Evolutionary conservation across 1,140 invertebrate genomes (phyloP).

Genomic region (Antheraea pernyi): DNA sequence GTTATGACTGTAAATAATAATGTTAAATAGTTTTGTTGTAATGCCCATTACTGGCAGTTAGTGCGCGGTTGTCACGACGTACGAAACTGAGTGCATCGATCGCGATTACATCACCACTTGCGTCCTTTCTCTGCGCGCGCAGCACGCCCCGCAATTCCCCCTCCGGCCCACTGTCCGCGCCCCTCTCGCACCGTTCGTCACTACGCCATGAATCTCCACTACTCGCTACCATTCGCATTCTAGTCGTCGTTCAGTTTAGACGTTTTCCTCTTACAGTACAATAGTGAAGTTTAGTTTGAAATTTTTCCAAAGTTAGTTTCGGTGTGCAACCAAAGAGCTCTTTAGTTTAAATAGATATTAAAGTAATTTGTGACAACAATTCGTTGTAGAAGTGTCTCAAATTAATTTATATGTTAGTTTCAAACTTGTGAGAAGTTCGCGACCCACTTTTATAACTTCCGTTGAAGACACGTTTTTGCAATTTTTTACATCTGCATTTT

Average conservation of each 20-base stretch:
- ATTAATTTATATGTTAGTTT: slow-evolving; percentile 25
- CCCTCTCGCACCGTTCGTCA: slow-evolving; percentile 44
- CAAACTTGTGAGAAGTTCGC: slow-evolving; percentile 45
- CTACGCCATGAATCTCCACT: slow-evolving; percentile 54
- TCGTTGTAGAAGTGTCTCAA: slow-evolving; percentile 35
- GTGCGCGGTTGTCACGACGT: slow-evolving; percentile 42
- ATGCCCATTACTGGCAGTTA: slow-evolving; percentile 19
- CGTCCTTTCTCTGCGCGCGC: slow-evolving; percentile 76
- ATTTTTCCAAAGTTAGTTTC: slow-evolving; percentile 42
- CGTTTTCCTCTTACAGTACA: slow-evolving; percentile 33
- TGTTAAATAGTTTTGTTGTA: too few relatives aligned
- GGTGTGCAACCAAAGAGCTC: slow-evolving; percentile 5
- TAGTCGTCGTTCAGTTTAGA: slow-evolving; percentile 48
- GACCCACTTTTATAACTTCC: slow-evolving; percentile 63
- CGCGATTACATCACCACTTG: slow-evolving; percentile 73
- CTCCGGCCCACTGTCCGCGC: slow-evolving; percentile 27
- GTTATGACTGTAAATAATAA: too few relatives aligned
- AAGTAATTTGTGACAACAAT: slow-evolving; percentile 34
- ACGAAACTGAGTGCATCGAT: slow-evolving; percentile 69
- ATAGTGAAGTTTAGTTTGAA: slow-evolving; percentile 44
- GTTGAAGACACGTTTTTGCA: slow-evolving; percentile 36
- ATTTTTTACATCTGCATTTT: slow-evolving; percentile 25
- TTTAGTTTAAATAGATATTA: slow-evolving; percentile 5
- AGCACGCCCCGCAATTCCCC: slow-evolving; percentile 41
- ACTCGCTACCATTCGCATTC: slow-evolving; percentile 61